Conservation (phyloP, 92 coral and sea anemone species). For the Parazoanthus darwini region DNA sequence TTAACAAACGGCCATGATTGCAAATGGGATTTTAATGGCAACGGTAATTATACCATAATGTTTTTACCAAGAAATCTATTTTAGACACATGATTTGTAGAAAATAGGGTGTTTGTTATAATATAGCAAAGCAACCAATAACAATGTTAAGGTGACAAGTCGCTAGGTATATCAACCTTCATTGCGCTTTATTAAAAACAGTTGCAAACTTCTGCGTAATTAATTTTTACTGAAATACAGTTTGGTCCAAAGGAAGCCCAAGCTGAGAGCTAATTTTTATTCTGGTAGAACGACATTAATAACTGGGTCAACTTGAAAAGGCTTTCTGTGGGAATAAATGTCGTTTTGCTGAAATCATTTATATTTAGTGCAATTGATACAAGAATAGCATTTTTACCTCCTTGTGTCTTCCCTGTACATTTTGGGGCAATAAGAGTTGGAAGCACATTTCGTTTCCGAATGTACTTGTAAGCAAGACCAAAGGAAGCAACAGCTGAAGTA, state of each 20-base stretch:
- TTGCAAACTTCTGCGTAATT: neutral
- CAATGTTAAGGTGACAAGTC: neutral
- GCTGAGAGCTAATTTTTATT: neutral
- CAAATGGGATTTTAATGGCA: neutral
- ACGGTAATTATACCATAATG: too few relatives aligned
- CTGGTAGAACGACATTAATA: too few relatives aligned
- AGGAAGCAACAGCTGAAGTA: too few relatives aligned
- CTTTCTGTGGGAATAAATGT: too few relatives aligned
- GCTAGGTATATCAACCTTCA: neutral
- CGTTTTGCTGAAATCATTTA: too few relatives aligned
- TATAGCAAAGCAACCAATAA: neutral
- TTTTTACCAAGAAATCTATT: neutral
- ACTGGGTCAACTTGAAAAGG: too few relatives aligned
- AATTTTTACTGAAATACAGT: neutral
- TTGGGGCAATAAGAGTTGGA: too few relatives aligned
- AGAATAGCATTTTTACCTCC: too few relatives aligned
- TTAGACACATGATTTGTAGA: neutral
- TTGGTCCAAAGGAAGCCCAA: neutral
- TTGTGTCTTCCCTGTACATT: too few relatives aligned
- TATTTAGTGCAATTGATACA: too few relatives aligned
- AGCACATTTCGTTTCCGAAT: too few relatives aligned
- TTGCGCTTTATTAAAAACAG: neutral
- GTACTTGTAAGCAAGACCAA: too few relatives aligned
- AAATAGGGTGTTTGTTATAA: neutral
- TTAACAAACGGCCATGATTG: neutral